Conservation (phyloP, 2,797 vertebrate species). For the Ptychobarbus kaznakovi region DNA sequence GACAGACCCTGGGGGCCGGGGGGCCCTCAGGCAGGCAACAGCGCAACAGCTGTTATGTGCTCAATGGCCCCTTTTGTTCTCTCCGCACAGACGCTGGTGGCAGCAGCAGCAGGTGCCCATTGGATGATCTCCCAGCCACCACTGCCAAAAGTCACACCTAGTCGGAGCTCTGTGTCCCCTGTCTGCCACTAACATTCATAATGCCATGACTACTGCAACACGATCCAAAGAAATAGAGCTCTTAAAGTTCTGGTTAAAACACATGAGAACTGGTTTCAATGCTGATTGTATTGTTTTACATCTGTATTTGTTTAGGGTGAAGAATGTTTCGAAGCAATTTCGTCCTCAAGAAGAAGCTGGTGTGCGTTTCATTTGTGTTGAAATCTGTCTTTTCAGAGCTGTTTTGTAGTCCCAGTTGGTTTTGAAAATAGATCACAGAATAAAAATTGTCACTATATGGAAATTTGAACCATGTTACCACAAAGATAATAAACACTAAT, state of each 20-base stretch:
- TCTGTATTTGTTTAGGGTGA: background rate
- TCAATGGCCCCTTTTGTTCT: constrained; percentile 65
- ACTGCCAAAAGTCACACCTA: constrained; percentile 56
- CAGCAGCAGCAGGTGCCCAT: constrained; percentile 59
- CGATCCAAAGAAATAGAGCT: background rate
- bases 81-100: constrained; percentile 50
- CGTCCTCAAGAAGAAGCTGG: background rate
- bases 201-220: background rate
- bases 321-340: background rate
- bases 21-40: constrained; percentile 60
- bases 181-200: constrained; percentile 43
- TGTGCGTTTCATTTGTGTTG: background rate
- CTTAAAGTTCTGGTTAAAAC: constrained; percentile 1
- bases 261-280: background rate
- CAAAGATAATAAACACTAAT: too few species aligned
- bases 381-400: background rate
- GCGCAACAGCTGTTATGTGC: constrained; percentile 64
- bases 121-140: constrained; percentile 52
- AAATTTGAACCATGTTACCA: background rate
- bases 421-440: background rate
- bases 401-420: background rate
- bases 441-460: background rate
- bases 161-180: constrained; percentile 45
- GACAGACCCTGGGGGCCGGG: constrained; percentile 53
- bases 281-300: background rate